phyloP scores from a whole-genome alignment of 2,888 invertebrate genomes.

The Mayetiola destructor region DNA sequence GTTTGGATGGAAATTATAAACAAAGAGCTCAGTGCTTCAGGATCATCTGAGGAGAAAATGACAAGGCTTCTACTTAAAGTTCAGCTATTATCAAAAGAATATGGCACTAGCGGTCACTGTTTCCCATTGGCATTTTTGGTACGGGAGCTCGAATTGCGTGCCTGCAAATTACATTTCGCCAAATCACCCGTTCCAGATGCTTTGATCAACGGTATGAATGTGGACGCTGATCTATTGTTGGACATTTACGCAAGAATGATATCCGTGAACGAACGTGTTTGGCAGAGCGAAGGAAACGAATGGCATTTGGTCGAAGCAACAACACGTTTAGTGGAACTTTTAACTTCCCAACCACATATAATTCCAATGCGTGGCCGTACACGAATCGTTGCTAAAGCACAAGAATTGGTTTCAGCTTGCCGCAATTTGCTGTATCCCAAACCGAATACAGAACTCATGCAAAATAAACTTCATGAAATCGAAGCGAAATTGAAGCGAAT shows the following conservation, averaged over 20 bases:
- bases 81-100: conserved; percentile 58
- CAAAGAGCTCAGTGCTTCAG: conserved; percentile 41
- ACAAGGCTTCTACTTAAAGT: conserved; percentile 61
- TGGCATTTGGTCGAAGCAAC: conserved; percentile 69
- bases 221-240: conserved; percentile 60
- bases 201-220: conserved; percentile 53
- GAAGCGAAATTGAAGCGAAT: conserved; percentile 29
- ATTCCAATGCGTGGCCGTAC: conserved; percentile 39
- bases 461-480: conserved; percentile 37
- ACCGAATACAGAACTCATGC: conserved; percentile 48
- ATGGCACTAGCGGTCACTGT: conserved; percentile 70
- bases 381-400: conserved; percentile 50
- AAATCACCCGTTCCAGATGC: conserved; percentile 62
- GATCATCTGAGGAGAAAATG: conserved; percentile 40
- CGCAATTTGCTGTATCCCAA: conserved; percentile 63
- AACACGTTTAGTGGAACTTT: conserved; percentile 52
- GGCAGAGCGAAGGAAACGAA: conserved; percentile 70
- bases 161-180: conserved; percentile 55
- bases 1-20: conserved; percentile 80
- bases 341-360: conserved; percentile 47
- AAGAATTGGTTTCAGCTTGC: conserved; percentile 60
- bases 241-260: conserved; percentile 72
- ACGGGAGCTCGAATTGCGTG: conserved; percentile 60
- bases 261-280: conserved; percentile 69
- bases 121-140: conserved; percentile 81